These are phyloP conservation scores for Caenorhabditis sp. DNA, from an alignment of 2,888 invertebrate species.

Conservation along the genomic window DNA sequence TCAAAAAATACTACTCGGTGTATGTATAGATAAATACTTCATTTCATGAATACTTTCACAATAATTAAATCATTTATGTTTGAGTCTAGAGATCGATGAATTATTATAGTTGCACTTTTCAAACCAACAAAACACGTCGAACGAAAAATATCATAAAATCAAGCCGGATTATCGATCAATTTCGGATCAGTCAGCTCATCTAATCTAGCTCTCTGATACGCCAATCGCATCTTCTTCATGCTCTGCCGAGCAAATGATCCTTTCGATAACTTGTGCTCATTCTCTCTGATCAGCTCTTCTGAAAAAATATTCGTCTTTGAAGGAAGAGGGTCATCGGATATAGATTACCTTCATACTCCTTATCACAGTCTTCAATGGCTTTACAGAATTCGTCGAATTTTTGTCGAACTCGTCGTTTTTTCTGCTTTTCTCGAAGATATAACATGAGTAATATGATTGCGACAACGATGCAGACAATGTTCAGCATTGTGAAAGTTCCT, in stretches of 20 bases:
- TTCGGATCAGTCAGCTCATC: not conserved
- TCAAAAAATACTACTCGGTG: too few relatives aligned
- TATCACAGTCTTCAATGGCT: conserved; percentile 1
- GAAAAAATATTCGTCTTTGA: too few relatives aligned
- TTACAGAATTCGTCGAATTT: not conserved
- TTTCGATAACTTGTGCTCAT: not conserved
- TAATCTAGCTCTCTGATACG: not conserved
- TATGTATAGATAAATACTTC: too few relatives aligned
- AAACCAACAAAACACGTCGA: too few relatives aligned
- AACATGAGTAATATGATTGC: not conserved
- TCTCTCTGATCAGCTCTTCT: not conserved
- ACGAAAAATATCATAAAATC: too few relatives aligned
- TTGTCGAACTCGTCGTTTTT: not conserved
- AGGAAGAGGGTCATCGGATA: too few relatives aligned
- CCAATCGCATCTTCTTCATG: not conserved
- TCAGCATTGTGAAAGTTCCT: not conserved
- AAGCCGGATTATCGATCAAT: not conserved
- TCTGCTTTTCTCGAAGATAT: not conserved
- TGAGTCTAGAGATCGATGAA: too few relatives aligned
- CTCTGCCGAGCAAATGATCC: not conserved
- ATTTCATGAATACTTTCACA: too few relatives aligned
- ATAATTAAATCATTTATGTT: too few relatives aligned
- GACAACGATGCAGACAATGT: not conserved
- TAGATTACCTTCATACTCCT: not conserved
- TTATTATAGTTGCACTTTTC: too few relatives aligned